Percentiles rank a stretch among this genome's conserved stretches.
Conservation (phyloP, 2,888 invertebrate species). For the Heterodera filipjevi region DNA sequence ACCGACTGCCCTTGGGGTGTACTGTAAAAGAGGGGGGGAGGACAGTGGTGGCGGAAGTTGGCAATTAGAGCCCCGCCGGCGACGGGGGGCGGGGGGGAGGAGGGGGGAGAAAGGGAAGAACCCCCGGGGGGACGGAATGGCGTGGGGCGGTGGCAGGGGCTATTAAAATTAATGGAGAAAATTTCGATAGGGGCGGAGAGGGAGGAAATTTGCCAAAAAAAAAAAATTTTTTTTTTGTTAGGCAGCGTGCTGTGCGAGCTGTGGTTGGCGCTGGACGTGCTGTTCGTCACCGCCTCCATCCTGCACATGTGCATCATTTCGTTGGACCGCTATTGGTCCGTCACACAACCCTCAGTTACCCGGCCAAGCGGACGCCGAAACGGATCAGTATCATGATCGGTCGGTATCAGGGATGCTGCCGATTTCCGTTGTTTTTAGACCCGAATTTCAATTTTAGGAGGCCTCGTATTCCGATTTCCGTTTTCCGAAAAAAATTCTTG, state of each 20-base stretch:
- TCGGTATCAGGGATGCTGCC: too few species aligned
- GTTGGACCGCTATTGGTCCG: conserved; percentile 63
- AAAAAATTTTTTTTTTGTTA: conserved; percentile 29
- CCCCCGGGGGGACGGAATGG: neutral
- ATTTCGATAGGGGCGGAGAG: neutral
- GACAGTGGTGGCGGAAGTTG: neutral
- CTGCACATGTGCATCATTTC: conserved; percentile 66
- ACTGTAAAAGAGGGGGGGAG: neutral
- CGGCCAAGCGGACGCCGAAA: conserved; percentile 57
- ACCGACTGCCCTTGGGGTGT: neutral
- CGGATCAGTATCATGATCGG: conserved; percentile 63
- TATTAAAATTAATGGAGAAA: neutral
- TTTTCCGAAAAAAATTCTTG: too few species aligned
- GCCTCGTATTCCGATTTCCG: too few species aligned
- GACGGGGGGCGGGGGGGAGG: neutral
- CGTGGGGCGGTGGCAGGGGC: neutral
- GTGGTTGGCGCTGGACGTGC: conserved; percentile 69
- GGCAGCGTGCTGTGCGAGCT: conserved; percentile 67
- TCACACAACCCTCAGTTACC: conserved; percentile 63
- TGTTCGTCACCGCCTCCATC: conserved; percentile 69
- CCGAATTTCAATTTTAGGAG: too few species aligned
- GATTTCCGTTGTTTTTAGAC: too few species aligned
- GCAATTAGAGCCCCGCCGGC: neutral
- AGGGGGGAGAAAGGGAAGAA: neutral
- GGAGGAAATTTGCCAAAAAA: neutral